Base-by-base conservation (phyloP, 2,888 invertebrate genomes). In the Serrognathus titanus region DNA sequence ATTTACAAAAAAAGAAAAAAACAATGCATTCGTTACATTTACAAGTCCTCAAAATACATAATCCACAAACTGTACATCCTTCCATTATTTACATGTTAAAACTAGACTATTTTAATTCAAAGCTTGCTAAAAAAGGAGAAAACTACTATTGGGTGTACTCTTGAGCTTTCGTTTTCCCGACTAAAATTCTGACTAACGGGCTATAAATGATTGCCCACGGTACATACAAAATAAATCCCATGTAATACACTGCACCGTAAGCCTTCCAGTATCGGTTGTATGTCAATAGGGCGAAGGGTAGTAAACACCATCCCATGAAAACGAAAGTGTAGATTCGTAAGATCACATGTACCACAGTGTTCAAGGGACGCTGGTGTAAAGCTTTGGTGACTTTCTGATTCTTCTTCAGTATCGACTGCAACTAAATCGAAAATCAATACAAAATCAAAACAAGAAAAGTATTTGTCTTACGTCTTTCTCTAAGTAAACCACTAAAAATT, bases 401-500 rank as follows among this genome's bases (percentile, higher is more conserved):
- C 60, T 79, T 82, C 13, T 73, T 71, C 1, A 89, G 66, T 6
- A 86, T 81, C 1, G 78, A 70, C 69, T 83, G 83, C 0, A 88
- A 66, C 83, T 83, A 68, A 53, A 79, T 79, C 57, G 61, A 55
- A 67, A 60, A 11, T 31, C 35, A 20, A 40, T 9, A 5, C 13
- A 20, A 41, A 40, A 40, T 16, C 4, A 35, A 16, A 24, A 12
- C 38, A 24, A 41, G 20, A 10, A 3, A n/a, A 37, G 13, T 24
- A n/a, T 16, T 16, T 9, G 50, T 73, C 83, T 82, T 75, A 90
- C 89, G 71, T 93, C 91, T 78, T 88, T 90, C 70, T 97, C 96
- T 71, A 90, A 85, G 61, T 85, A 85, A 75, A 96, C 90, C 36
- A 93, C 88, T 36, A 92, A 78, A 73, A 95, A 97, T 73, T 98